Evolutionary conservation across 2,797 vertebrate genomes (phyloP).

Genomic region (Tachyglossus aculeatus): DNA sequence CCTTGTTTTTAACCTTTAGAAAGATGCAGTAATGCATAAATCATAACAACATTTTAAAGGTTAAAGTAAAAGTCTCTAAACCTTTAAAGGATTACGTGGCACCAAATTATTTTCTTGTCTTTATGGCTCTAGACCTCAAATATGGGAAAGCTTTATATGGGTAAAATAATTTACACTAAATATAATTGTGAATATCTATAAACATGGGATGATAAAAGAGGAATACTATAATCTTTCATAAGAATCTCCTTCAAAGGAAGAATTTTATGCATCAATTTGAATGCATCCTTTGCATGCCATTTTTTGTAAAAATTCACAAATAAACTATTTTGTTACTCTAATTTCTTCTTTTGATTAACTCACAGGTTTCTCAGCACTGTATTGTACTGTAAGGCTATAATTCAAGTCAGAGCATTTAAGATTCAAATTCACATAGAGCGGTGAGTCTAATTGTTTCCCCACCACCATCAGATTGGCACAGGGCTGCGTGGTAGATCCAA

Average conservation of each 20-base stretch:
- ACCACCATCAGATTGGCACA: no score
- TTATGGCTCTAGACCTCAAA: neutral
- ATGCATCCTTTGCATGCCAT: neutral
- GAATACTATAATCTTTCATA: neutral
- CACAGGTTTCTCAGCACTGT: neutral
- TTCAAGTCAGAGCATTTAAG: neutral
- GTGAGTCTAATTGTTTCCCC: no score
- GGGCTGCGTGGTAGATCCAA: no score
- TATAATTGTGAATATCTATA: neutral
- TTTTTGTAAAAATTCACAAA: neutral
- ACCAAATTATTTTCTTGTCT: neutral
- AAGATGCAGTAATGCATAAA: constrained; percentile 27
- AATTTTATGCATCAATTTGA: neutral
- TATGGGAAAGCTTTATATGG: neutral
- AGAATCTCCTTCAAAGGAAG: neutral
- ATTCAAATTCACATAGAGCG: no score
- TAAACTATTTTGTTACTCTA: neutral
- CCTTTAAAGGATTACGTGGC: neutral
- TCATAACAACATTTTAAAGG: constrained; percentile 22
- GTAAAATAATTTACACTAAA: neutral
- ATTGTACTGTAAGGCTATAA: neutral
- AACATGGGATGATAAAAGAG: constrained; percentile 3
- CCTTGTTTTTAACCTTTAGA: constrained; percentile 45
- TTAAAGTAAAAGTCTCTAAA: constrained; percentile 42
- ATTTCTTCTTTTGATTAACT: neutral